Base-by-base conservation (phyloP, 2,797 vertebrate genomes). In the Megalops cyprinoides region DNA sequence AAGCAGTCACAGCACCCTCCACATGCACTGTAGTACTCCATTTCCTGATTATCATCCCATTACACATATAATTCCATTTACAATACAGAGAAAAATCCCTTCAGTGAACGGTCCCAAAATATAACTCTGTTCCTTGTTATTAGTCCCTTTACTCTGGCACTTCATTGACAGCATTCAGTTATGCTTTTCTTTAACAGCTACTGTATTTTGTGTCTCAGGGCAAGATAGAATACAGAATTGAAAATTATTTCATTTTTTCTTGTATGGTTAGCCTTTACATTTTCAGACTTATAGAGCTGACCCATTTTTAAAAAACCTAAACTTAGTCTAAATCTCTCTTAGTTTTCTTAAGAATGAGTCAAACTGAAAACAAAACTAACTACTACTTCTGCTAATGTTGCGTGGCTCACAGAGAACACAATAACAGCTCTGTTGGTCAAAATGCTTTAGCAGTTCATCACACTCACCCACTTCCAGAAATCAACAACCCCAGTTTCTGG, bases 41-140 rank as follows among this genome's bases (percentile, higher is more conserved):
- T 69, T 81, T 82, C 75, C 75, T 46, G 25, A 78, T 82, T 78
- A 77, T 37, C 18, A 14, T 8, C 62, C 76, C 39, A 82, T 82
- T 78, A 78, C 18, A 58, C 18, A 39, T 39, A 37, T 78, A 56
- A 58, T 77, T 78, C 25, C 20, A 55, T 81, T 80, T 55, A 34
- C 31, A 12, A 34, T 2, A n/a, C 37, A 71, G 55, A 39, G 34
- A 49, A 69, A 8, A 58, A 55, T 28, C 25, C 4, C 3, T 3
- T 4, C 39, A 73, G 48, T 31, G n/a, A 31, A 48, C 15, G 15
- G 15, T 31, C 4, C 49, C 42, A 31, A 78, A 34, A 4, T 60
- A 55, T 67, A n/a, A 81, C 53, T 60, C 39, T 48, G 53, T 82
- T 78, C 65, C 37, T 42, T 37, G 42, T 69, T 69, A 42, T 23